Base-by-base conservation (phyloP, 2,113 vertebrate genomes). In the Astur gentilis region DNA sequence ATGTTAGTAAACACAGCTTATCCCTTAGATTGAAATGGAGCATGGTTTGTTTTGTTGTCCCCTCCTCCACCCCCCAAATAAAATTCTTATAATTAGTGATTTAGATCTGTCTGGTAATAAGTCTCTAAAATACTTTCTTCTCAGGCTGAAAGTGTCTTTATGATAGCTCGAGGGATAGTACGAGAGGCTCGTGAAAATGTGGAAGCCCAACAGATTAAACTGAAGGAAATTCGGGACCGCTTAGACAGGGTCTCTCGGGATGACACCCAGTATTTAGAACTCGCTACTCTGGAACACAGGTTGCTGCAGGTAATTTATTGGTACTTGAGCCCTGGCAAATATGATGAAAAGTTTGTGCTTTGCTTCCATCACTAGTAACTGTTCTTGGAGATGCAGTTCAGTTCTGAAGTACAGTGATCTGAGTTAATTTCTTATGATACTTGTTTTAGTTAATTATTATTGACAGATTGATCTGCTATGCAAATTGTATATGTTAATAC, bases 221-320 rank as follows among this genome's bases (percentile, higher is more conserved):
- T 99, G 97, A 99, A 99, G 96, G 99, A 99, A 93, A 97, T 99
- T 89, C 97, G 99, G 72, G 99, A 99, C 96, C 98, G 99, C n/a
- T 98, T 99, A 94, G 99, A 99, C 96, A 97, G 99, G 19, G 98
- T 99, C 67, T 99, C 99, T 69, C 98, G 99, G 67, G 99, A 99
- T 76, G 99, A 99, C 89, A 98, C 95, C 22, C 99, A 99, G 84
- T 99, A 99, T 90, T 98, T 99, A 94, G 99, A 99, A 61, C 97
- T 99, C 93, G 99, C 99, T 21, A 99, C 99, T 1, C 92, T 98
- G 97, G 99, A 99, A 88, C 99, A 99, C 97, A 99, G 98, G 73
- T 95, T 99, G 96, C 98, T 99, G 91, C 99, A 99, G 99, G 99
- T 99, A 95, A 95, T 95, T 87, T 90, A n/a, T 54, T 95, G 54